A percentile compares a stretch with the other conserved stretches of the same genome.
Conservation (phyloP, 1,140 invertebrate genomes). For the Mamestra configurata region DNA sequence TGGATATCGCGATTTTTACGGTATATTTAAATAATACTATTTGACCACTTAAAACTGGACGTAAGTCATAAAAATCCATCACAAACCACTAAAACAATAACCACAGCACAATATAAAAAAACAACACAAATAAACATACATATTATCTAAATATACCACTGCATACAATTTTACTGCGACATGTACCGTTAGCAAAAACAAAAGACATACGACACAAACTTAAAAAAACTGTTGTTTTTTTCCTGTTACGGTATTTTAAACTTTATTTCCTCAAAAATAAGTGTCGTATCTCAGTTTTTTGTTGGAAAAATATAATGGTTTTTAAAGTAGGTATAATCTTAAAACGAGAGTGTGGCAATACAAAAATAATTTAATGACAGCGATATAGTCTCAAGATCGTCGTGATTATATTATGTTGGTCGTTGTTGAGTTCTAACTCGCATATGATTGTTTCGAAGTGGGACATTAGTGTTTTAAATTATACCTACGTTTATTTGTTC, state of each 20-base stretch:
- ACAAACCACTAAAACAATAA: not conserved
- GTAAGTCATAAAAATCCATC: not conserved
- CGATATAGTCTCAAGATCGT: constrained; percentile 55
- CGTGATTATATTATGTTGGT: constrained; percentile 51
- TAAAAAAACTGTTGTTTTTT: not conserved
- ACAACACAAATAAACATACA: constrained; percentile 27
- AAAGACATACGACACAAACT: constrained; percentile 25
- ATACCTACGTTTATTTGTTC: constrained; percentile 10
- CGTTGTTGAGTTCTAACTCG: constrained; percentile 39
- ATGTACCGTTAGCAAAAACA: constrained; percentile 53
- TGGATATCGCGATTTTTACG: no score
- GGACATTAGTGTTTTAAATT: constrained; percentile 45
- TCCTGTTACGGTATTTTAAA: not conserved
- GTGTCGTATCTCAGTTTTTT: not conserved
- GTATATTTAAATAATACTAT: no score
- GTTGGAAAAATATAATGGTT: constrained; percentile 20
- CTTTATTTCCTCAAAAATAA: constrained; percentile 5
- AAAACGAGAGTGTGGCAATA: constrained; percentile 48
- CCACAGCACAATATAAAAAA: not conserved
- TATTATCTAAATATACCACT: constrained; percentile 42
- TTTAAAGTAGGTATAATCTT: constrained; percentile 37
- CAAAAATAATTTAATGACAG: constrained; percentile 63
- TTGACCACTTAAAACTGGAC: not conserved
- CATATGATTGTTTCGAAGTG: constrained; percentile 55
- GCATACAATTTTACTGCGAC: constrained; percentile 40